These are phyloP conservation scores for Caerostris darwini DNA, from an alignment of 1,140 invertebrate genomes.

Conservation along the genomic window DNA sequence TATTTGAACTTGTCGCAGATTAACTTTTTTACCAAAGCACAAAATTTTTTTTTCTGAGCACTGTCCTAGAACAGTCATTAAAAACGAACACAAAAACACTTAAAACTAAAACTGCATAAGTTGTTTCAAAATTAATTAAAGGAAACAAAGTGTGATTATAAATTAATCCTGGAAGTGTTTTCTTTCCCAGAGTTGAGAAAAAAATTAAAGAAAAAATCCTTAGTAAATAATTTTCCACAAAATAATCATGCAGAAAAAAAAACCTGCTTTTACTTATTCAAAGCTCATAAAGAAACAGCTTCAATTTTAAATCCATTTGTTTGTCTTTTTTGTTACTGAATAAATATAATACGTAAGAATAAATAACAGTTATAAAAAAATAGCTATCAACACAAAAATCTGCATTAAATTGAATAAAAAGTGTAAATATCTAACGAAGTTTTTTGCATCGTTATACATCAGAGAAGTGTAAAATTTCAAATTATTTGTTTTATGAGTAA, in stretches of 20 bases:
- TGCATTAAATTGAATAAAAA: no score
- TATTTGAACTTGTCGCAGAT: constrained; percentile 44
- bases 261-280: not conserved
- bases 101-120: constrained; percentile 29
- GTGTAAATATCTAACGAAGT: no score
- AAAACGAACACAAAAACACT: not conserved
- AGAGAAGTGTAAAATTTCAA: no score
- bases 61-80: not conserved
- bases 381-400: no score
- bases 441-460: no score
- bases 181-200: not conserved
- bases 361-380: not conserved
- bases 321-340: not conserved
- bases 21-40: constrained; percentile 10
- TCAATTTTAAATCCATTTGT: not conserved
- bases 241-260: not conserved
- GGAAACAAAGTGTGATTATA: constrained; percentile 54
- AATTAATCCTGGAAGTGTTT: constrained; percentile 17
- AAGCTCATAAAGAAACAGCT: not conserved
- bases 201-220: not conserved
- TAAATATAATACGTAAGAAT: not conserved
- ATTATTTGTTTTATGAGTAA: no score
- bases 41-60: not conserved
- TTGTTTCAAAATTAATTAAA: constrained; percentile 41
- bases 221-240: not conserved